Evolutionary conservation across 2,888 invertebrate genomes (phyloP), one percentile per base, ranked within the genome.

Genomic region (Ormyrus rosae): DNA sequence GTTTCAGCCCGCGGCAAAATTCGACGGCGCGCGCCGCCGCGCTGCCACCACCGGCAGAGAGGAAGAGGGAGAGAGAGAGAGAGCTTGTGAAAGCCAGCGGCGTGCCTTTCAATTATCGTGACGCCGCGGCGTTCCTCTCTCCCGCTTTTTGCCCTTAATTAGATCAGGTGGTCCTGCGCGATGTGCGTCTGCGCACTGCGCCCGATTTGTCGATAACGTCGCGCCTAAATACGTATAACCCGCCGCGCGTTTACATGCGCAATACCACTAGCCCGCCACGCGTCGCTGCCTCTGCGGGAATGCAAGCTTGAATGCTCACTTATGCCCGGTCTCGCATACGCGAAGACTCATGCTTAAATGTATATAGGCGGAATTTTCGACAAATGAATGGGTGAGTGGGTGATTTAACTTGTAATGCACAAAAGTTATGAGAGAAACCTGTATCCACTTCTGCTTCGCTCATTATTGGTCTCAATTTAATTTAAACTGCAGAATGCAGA

Each of bases 81-180:
- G n/a, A 60, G 56, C 19, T 11, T 48, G 48, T 10, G 11, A 46
- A n/a, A 13, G 53, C 53, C 34, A 10, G n/a, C 51, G 11, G 60
- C 71, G 46, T 19, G 70, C 64, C 80, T 75, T 80, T 80, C 80
- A 80, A 75, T 80, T 80, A 80, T 64, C 70, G 58, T 51, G 61
- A 65, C 55, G 67, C 65, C 60, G 58, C 60, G 58, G 11, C 71
- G 50, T n/a, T 61, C 50, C 61, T 68, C 45, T 77, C 68, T 77
- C 65, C 45, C 48, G n/a, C 65, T 56, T 64, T 69, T 70, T 9
- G 34, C 8, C 72, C 65, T 80, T 80, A 80, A 80, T 80, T 80
- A 80, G 74, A 80, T 70, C 64, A 69, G 73, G 73, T 50, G 63
- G 19, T 64, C 19, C 4, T 11, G 46, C 50, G 46, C 53, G 45